Base-by-base conservation (phyloP, 2,797 vertebrate genomes). In the Lepilemur septentrionalis region DNA sequence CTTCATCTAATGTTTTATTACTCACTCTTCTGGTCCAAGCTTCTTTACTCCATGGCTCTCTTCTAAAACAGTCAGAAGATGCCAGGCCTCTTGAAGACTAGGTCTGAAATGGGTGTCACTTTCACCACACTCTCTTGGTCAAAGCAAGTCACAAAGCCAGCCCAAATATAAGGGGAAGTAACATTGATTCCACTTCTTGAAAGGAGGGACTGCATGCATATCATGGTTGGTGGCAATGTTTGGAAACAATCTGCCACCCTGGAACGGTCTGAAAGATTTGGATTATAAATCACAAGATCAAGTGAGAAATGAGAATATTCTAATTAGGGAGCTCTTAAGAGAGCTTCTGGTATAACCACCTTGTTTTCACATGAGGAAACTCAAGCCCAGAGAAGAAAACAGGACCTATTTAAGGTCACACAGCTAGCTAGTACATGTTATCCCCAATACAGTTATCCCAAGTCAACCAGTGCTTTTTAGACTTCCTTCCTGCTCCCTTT, bases 331-430 rank as follows among this genome's bases (percentile, higher is more conserved):
- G 30, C 48, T 55, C 41, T 41, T 72, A 65, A 82, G 46, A 67
- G 23, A 87, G 10, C 38, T 84, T 89, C 28, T 86, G 25, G 4
- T 81, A 30, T 32, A 89, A 32, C 12, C 28, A 69, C 25, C 76
- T 70, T 87, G 41, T 63, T 91, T 79, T 82, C 17, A 57, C 38
- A 35, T 89, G 48, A 90, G 28, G 18, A 96, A 97, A 75, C 18
- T 63, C 59, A 94, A 76, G 9, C 9, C 11, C 22, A 70, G 48
- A 94, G 12, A 73, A 73, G 46, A 76, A 88, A 93, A 55, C 5
- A 22, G 85, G 43, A 17, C 14, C 61, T 96, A 73, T 48, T 87
- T 90, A 90, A 85, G 5, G 32, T 46, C 9, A 59, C 30, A 78
- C 23, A 93, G 7, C 0, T 90, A 73, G 18, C 59, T 92, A 83